Conservation (phyloP, 2,113 vertebrate species). For the Aldabrachelys gigantea region DNA sequence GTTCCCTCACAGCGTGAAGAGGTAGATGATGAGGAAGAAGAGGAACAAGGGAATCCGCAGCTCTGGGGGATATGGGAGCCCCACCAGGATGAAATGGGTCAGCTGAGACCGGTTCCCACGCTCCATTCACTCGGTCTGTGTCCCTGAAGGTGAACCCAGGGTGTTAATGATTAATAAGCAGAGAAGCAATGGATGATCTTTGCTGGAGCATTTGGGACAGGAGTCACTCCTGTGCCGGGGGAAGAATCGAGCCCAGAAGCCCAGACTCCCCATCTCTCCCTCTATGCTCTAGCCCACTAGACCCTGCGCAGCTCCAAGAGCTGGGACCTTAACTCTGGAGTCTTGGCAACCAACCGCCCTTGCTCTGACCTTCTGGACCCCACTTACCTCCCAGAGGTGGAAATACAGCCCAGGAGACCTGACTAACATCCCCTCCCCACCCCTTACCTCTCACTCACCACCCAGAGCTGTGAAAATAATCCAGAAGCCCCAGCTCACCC, state of each 20-base stretch:
- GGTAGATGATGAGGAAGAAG: too few species aligned
- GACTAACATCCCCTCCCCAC: too few species aligned
- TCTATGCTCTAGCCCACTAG: not conserved
- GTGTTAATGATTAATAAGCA: not conserved
- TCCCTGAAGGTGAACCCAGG: not conserved
- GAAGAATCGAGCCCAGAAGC: not conserved
- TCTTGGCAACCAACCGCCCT: too few species aligned
- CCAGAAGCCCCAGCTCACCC: not conserved
- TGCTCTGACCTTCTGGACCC: not conserved
- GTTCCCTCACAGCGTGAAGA: too few species aligned
- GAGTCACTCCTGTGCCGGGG: too few species aligned
- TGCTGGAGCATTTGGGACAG: not conserved
- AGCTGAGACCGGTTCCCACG: conserved; percentile 31
- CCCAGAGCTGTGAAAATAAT: not conserved
- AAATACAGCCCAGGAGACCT: not conserved
- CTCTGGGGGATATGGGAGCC: conserved; percentile 18
- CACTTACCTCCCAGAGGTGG: not conserved
- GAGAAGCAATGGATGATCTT: not conserved
- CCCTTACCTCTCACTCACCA: too few species aligned
- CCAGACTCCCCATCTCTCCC: not conserved
- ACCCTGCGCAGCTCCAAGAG: too few species aligned
- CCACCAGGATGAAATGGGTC: conserved; percentile 61
- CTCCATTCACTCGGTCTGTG: conserved; percentile 21
- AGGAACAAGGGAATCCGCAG: too few species aligned
- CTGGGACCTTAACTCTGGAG: too few species aligned